Base-by-base conservation (phyloP, 2,888 invertebrate genomes). In the Desoria tigrina region DNA sequence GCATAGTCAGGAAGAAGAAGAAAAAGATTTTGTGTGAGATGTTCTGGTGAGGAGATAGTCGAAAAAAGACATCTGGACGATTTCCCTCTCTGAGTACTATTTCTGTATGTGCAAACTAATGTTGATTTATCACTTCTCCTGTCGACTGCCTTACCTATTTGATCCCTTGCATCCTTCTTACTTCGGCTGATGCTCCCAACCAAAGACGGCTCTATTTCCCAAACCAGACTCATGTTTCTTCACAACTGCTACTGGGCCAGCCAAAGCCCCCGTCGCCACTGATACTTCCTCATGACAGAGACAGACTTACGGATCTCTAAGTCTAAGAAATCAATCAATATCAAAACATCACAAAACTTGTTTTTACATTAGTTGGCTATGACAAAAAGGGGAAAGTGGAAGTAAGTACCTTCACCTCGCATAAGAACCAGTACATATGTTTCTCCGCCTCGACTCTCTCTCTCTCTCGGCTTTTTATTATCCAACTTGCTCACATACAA, bases 111-210 rank as follows among this genome's bases (percentile, higher is more conserved):
- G 42, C 24, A 23, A 59, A 51, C 65, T 69, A 69, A 69, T 69
- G 69, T 69, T 69, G 69, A 69, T 69, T 69, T 69, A 69, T 69
- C 66, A 69, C 69, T 65, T 62, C 56, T 65, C 60, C 55, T 60
- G 60, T 65, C 56, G 51, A 45, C 65, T 59, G 42, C 63, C 61
- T 50, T 54, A 24, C 64, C 61, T 62, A 56, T 60, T 65, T 68
- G 65, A 66, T 66, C 61, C 66, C 50, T 63, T 59, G 59, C 66
- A 66, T 60, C 65, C 55, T 49, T 59, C 53, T 32, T 61, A 9
- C 32, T 28, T 53, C 32, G 37, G n/a, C 14, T 55, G 26, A 7
- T 61, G 32, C 18, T 60, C 45, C 26, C n/a, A n/a, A n/a, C 23
- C 21, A 18, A 26, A 18, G n/a, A 23, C 50, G 28, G 9, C 27